These are phyloP conservation scores for Cyprinus carpio DNA, from an alignment of 2,113 vertebrate species.

Conservation along the genomic window DNA sequence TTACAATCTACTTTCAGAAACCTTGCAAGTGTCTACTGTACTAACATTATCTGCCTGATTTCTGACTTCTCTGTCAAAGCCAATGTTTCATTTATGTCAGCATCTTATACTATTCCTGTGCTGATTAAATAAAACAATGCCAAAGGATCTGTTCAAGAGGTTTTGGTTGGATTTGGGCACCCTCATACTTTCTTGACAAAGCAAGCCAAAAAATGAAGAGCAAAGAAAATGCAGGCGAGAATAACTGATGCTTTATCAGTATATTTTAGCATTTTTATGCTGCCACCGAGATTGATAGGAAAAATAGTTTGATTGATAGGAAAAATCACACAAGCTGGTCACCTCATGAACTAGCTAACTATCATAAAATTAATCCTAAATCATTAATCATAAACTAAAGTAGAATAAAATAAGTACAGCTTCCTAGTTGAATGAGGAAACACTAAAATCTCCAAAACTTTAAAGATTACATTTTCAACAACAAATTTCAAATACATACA, in stretches of 20 bases:
- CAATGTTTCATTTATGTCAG: neutral
- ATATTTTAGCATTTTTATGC: neutral
- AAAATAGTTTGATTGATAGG: neutral
- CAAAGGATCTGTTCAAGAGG: neutral
- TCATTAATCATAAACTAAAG: neutral
- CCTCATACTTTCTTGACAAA: too few species aligned
- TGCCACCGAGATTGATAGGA: neutral
- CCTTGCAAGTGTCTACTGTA: neutral
- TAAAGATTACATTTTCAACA: too few species aligned
- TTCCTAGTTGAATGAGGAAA: neutral
- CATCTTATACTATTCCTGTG: neutral
- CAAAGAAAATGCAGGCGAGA: neutral
- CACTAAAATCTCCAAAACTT: too few species aligned
- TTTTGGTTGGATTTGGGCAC: neutral
- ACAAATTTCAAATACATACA: too few species aligned
- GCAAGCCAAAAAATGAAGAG: neutral
- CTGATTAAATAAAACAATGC: neutral
- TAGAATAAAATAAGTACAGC: neutral
- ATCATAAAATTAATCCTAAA: neutral
- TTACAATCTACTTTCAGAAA: constrained; percentile 12
- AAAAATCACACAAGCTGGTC: neutral
- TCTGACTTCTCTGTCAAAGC: neutral
- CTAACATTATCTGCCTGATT: neutral
- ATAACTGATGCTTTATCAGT: neutral
- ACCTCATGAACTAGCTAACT: neutral